Conservation (phyloP, 2,113 vertebrate species). For the Barnardius zonarius region DNA sequence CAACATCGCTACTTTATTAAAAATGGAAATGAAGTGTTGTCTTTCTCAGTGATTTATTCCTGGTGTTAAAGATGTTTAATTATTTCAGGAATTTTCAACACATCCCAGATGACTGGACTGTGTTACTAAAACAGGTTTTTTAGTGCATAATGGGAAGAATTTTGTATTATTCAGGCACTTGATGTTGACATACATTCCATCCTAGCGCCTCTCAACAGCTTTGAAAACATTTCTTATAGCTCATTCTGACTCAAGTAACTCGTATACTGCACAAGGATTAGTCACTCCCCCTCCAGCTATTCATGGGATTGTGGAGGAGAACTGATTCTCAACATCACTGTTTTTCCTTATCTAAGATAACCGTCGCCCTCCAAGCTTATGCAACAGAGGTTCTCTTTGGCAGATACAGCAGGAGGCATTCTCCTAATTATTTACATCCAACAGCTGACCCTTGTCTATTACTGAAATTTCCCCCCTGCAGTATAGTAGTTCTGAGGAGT, state of each 20-base stretch:
- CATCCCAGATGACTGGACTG: neutral
- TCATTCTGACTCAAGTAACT: neutral
- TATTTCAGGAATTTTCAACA: neutral
- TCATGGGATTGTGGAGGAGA: neutral
- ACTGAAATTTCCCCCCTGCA: constrained; percentile 36
- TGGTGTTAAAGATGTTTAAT: neutral
- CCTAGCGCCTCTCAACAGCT: constrained; percentile 32
- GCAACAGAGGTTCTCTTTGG: constrained; percentile 52
- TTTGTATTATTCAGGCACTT: constrained; percentile 46
- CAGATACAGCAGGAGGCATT: constrained; percentile 44
- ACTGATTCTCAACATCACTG: neutral
- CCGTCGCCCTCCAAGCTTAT: neutral
- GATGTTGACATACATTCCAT: constrained; percentile 55
- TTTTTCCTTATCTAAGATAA: neutral
- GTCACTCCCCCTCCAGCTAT: neutral
- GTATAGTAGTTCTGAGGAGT: constrained; percentile 57
- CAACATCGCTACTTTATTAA: neutral
- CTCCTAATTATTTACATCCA: constrained; percentile 37
- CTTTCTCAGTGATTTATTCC: neutral
- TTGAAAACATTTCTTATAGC: neutral
- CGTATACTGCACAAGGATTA: constrained; percentile 2
- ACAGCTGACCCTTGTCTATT: neutral
- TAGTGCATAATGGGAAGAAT: constrained; percentile 5
- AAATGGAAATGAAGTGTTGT: neutral
- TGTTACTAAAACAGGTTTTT: neutral